These are phyloP conservation scores for Eulemur rufifrons DNA, from an alignment of 2,113 vertebrate genomes.

Conservation along the genomic window DNA sequence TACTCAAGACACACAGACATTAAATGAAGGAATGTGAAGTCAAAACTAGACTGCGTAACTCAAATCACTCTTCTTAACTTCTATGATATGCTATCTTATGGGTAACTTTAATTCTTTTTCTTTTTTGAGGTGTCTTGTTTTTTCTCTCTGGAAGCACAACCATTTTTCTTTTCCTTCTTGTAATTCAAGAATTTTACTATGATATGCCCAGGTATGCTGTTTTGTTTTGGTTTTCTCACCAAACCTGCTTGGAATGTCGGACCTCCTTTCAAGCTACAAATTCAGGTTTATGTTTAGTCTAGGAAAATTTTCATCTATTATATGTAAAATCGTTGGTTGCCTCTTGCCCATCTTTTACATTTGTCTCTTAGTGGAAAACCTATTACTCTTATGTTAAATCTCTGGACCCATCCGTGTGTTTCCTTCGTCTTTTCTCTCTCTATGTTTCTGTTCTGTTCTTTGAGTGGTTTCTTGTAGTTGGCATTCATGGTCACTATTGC, in stretches of 20 bases:
- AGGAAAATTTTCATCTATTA: not conserved
- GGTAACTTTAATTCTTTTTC: not conserved
- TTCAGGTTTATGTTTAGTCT: not conserved
- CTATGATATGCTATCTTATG: not conserved
- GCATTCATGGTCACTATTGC: not conserved
- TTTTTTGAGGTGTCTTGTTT: not conserved
- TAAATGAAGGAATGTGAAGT: not conserved
- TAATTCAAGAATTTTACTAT: not conserved
- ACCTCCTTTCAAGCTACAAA: conserved; percentile 24
- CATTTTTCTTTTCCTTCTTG: not conserved
- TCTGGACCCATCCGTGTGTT: not conserved
- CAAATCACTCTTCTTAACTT: not conserved
- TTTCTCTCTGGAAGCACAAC: not conserved
- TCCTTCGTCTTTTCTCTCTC: not conserved
- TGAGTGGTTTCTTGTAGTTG: not conserved
- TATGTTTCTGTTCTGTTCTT: not conserved
- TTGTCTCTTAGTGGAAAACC: not conserved
- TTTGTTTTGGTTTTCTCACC: not conserved
- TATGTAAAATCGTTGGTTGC: not conserved
- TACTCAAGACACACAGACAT: not conserved
- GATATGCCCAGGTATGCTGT: not conserved
- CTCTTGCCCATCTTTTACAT: not conserved
- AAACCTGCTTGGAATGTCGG: not conserved
- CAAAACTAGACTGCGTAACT: not conserved
- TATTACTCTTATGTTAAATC: not conserved